Percentiles rank a stretch among this genome's conserved stretches.
Conservation (phyloP, 2,797 vertebrate species). For the Crocidura indochinensis region DNA sequence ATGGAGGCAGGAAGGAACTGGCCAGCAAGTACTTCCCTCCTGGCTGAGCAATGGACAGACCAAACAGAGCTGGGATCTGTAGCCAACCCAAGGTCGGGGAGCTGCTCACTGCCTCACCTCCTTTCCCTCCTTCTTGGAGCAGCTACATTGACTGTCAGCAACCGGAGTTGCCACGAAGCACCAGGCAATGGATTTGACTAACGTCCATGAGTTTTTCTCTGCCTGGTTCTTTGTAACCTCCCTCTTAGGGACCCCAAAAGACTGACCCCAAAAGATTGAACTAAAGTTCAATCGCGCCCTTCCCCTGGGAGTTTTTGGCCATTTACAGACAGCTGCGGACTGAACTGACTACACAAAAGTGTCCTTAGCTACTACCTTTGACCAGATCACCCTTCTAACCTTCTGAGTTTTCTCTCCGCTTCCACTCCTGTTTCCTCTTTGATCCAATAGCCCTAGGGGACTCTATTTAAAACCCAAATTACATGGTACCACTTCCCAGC, state of each 20-base stretch:
- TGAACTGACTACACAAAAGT: constrained; percentile 12
- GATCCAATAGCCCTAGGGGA: background rate
- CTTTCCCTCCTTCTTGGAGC: constrained; percentile 50
- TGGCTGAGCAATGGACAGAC: constrained; percentile 72
- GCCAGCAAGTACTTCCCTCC: constrained; percentile 70
- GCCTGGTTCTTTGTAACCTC: constrained; percentile 27
- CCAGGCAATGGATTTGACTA: constrained; percentile 33
- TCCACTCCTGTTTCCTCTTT: background rate
- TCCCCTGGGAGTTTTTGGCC: constrained; percentile 30
- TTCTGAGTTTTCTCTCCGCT: constrained; percentile 12
- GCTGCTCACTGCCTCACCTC: background rate
- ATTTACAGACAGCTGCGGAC: constrained; percentile 5
- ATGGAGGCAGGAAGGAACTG: constrained; percentile 81
- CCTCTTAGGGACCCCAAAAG: constrained; percentile 12
- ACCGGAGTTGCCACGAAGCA: constrained; percentile 15
- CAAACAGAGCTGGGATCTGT: constrained; percentile 71
- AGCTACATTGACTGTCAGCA: constrained; percentile 8
- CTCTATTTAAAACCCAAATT: constrained; percentile 34
- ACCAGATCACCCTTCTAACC: background rate
- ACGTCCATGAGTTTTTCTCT: constrained; percentile 34
- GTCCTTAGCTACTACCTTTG: background rate
- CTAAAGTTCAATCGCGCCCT: constrained; percentile 2
- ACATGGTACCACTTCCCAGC: background rate
- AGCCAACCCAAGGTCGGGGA: constrained; percentile 16
- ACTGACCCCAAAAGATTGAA: too few species aligned